Evolutionary conservation across 2,888 invertebrate species (phyloP).

Genomic region (Zonitis immaculata): DNA sequence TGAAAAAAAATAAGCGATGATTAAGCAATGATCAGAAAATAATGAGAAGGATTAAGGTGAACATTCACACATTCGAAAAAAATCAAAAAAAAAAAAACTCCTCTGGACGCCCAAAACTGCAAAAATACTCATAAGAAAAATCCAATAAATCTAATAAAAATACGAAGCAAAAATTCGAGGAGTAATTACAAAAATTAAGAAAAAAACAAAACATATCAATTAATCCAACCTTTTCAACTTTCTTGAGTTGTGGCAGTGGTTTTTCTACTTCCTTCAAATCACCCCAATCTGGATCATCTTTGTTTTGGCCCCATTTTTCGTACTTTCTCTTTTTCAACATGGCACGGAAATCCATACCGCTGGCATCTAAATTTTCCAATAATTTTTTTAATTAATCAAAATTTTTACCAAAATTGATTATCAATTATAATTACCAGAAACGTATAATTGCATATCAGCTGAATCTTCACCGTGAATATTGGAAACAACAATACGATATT

Average conservation of each 20-base stretch:
- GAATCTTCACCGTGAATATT: constrained; percentile 95
- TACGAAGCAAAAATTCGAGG: background rate
- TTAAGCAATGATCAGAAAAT: constrained; percentile 11
- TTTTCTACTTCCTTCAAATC: constrained; percentile 89
- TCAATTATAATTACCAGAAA: constrained; percentile 66
- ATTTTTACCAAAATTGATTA: background rate
- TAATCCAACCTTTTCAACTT: constrained; percentile 77
- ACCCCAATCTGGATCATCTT: constrained; percentile 90
- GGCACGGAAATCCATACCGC: constrained; percentile 98
- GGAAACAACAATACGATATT: constrained; percentile 87
- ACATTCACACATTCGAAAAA: constrained; percentile 23
- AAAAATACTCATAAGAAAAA: constrained; percentile 26
- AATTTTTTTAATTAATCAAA: background rate
- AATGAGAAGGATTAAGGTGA: constrained; percentile 2
- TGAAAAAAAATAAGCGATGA: constrained; percentile 17
- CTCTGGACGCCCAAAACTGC: constrained; percentile 35
- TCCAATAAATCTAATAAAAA: too few species aligned
- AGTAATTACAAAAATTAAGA: too few species aligned
- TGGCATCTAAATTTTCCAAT: constrained; percentile 63
- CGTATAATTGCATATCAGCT: constrained; percentile 93
- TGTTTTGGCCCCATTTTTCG: constrained; percentile 87
- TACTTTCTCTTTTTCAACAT: constrained; percentile 96
- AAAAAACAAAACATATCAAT: constrained; percentile 14
- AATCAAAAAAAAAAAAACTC: constrained; percentile 26
- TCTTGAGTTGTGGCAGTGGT: constrained; percentile 80